Percentiles rank a stretch among this genome's conserved stretches.
These are phyloP conservation scores for Tupaia tana DNA, from an alignment of 2,113 vertebrate species.

Conservation along the genomic window DNA sequence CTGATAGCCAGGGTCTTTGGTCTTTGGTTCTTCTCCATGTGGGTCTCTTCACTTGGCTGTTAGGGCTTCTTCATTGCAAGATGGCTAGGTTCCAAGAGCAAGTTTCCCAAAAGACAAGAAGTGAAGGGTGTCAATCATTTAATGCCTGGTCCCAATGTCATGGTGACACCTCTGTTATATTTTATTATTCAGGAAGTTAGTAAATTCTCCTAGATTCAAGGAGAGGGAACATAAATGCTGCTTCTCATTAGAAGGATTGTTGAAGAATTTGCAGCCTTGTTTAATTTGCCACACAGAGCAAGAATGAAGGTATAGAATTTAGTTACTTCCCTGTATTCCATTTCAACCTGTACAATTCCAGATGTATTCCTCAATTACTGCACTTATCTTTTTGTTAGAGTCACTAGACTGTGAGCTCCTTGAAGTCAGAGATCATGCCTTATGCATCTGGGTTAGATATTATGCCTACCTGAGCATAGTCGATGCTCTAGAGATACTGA, in stretches of 20 bases:
- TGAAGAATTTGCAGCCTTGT: background rate
- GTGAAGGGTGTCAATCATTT: background rate
- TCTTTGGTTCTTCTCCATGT: background rate
- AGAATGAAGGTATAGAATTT: background rate
- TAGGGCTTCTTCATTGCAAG: background rate
- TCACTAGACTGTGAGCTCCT: background rate
- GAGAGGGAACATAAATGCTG: background rate
- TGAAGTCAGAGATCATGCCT: background rate
- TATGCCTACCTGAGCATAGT: background rate
- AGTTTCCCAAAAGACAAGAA: background rate
- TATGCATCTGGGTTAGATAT: background rate
- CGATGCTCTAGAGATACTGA: background rate
- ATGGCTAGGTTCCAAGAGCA: background rate
- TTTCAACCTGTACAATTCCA: background rate
- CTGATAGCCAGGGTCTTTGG: background rate
- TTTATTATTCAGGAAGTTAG: background rate
- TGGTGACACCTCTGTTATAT: background rate
- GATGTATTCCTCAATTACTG: background rate
- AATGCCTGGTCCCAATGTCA: background rate
- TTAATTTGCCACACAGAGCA: background rate
- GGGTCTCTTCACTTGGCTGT: background rate
- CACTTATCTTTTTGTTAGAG: background rate
- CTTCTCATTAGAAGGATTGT: background rate
- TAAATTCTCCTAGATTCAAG: background rate
- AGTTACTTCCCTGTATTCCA: background rate